These are phyloP conservation scores for Bombus vancouverensis DNA, from an alignment of 1,140 invertebrate genomes.

Conservation along the genomic window DNA sequence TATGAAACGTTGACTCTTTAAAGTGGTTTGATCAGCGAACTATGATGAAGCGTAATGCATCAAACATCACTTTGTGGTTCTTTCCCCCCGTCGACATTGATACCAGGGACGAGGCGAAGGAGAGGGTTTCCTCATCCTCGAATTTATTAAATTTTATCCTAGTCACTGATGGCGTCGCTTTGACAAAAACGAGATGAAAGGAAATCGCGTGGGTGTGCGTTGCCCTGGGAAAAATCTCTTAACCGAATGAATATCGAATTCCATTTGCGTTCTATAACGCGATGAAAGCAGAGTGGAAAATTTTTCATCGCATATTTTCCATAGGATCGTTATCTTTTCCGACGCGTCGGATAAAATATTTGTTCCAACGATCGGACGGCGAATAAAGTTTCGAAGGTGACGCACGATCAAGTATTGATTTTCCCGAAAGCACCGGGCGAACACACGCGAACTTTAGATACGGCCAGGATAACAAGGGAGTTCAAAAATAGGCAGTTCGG, in stretches of 20 bases:
- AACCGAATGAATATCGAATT: conserved; percentile 40
- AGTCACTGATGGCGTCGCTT: conserved; percentile 32
- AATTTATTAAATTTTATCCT: conserved; percentile 68
- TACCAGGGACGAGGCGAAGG: background rate
- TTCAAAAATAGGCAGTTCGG: conserved; percentile 63
- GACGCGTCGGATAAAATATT: conserved; percentile 10
- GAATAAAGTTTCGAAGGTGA: conserved; percentile 39
- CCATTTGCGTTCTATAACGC: conserved; percentile 15
- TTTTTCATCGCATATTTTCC: conserved; percentile 17
- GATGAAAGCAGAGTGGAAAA: background rate
- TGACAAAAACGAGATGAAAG: conserved; percentile 38
- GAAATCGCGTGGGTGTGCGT: conserved; percentile 17
- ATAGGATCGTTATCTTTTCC: conserved; percentile 1
- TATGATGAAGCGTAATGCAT: conserved; percentile 65
- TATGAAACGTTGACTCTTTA: conserved; percentile 40
- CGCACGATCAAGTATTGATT: conserved; percentile 63
- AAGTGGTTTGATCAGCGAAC: conserved; percentile 61
- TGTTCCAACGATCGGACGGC: background rate
- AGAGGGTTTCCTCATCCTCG: conserved; percentile 38
- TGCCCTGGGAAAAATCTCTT: conserved; percentile 30
- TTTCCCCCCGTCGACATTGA: conserved; percentile 19
- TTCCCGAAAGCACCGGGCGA: conserved; percentile 10
- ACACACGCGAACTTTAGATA: conserved; percentile 61
- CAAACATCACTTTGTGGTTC: conserved; percentile 57
- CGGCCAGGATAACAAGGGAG: conserved; percentile 56